These are phyloP conservation scores for Hydroisotoma schaefferi DNA, from an alignment of 2,888 invertebrate genomes.

Conservation along the genomic window DNA sequence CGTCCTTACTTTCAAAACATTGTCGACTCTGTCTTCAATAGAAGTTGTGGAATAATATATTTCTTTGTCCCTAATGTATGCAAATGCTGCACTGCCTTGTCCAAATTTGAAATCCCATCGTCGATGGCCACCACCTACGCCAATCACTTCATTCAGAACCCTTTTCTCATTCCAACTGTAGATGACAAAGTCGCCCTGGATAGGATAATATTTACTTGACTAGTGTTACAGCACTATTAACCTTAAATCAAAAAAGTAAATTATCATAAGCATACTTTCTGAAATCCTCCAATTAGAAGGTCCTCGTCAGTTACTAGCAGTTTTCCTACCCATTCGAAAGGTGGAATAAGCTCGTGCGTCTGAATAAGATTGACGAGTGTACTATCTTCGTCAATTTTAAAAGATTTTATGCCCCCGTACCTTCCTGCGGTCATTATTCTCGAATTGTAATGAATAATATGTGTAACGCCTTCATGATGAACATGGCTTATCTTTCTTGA, in stretches of 20 bases:
- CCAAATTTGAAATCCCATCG: conserved; percentile 34
- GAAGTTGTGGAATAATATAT: conserved; percentile 11
- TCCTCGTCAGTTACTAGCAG: conserved; percentile 6
- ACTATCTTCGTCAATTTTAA: conserved; percentile 14
- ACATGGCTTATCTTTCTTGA: conserved; percentile 1
- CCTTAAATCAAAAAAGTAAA: background rate
- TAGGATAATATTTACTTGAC: background rate
- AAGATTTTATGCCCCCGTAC: conserved; percentile 24
- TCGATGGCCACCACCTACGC: conserved; percentile 33
- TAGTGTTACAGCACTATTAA: background rate
- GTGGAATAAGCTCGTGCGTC: conserved; percentile 12
- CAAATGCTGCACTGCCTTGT: conserved; percentile 24
- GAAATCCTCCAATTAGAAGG: conserved; percentile 32
- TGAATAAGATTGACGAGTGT: conserved; percentile 12
- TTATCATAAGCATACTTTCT: conserved; percentile 22
- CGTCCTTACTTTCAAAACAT: conserved; percentile 1
- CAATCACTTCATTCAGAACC: conserved; percentile 21
- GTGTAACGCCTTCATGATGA: conserved; percentile 22
- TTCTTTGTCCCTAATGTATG: conserved; percentile 32
- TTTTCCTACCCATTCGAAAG: conserved; percentile 33
- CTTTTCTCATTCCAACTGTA: conserved; percentile 32
- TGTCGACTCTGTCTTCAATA: background rate
- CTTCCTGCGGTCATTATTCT: conserved; percentile 25
- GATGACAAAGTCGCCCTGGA: conserved; percentile 30
- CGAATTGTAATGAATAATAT: conserved; percentile 15